A percentile compares a stretch with the other conserved stretches of the same genome.
Conservation (phyloP, 1,140 invertebrate genomes). For the Drosophila busckii region DNA sequence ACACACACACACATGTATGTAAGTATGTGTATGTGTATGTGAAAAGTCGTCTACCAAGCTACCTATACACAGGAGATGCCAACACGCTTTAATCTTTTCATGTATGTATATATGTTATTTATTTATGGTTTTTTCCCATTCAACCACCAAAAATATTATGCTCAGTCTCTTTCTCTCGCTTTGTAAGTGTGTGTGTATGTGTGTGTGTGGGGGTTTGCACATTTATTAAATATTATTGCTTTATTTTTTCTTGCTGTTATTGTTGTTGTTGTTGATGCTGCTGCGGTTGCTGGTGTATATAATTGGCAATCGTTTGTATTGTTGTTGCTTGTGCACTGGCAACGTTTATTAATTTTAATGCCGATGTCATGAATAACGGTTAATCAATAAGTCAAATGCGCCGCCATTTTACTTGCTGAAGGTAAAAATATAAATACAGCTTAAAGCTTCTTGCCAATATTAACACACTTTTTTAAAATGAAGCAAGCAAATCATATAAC, state of each 20-base stretch:
- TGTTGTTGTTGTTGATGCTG: constrained; percentile 9
- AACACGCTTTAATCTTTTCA: constrained; percentile 47
- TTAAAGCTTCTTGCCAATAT: no score
- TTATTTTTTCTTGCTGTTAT: not conserved
- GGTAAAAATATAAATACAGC: not conserved
- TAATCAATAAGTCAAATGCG: constrained; percentile 53
- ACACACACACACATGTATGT: constrained; percentile 23
- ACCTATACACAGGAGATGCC: constrained; percentile 49
- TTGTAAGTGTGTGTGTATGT: not conserved
- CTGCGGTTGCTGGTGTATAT: constrained; percentile 9
- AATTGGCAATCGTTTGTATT: constrained; percentile 18
- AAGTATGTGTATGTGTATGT: constrained; percentile 7
- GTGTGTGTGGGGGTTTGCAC: constrained; percentile 17
- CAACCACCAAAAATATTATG: constrained; percentile 55
- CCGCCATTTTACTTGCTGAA: constrained; percentile 16
- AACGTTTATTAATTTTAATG: constrained; percentile 67
- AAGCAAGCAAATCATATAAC: no score
- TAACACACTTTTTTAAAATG: no score
- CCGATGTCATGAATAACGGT: constrained; percentile 54
- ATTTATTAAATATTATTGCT: not conserved
- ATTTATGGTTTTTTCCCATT: constrained; percentile 67
- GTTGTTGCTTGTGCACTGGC: constrained; percentile 9
- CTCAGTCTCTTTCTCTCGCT: not conserved
- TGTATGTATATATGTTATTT: constrained; percentile 43
- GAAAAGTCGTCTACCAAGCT: constrained; percentile 36